Percentiles rank a stretch among this genome's conserved stretches.
Conservation (phyloP, 1,140 invertebrate genomes). For the Proctacanthus coquilletti region DNA sequence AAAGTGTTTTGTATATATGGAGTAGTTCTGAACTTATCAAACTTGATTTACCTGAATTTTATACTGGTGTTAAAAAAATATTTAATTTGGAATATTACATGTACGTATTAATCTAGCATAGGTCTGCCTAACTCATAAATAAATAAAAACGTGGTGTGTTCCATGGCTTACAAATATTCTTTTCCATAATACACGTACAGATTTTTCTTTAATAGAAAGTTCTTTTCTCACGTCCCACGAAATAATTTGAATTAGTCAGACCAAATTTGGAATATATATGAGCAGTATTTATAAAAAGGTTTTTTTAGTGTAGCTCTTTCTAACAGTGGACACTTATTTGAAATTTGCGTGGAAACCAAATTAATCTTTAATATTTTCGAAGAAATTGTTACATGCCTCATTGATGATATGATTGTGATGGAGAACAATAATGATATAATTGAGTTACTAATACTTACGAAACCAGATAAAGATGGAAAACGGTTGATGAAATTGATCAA, state of each 20-base stretch:
- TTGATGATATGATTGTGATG: constrained; percentile 22
- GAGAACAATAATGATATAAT: constrained; percentile 20
- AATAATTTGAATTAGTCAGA: too few relatives aligned
- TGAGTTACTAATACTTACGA: constrained; percentile 20
- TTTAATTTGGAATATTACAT: constrained; percentile 19
- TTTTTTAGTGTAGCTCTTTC: constrained; percentile 17
- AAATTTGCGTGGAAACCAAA: constrained; percentile 17
- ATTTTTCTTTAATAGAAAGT: too few relatives aligned
- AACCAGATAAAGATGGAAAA: constrained; percentile 8
- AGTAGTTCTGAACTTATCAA: too few relatives aligned
- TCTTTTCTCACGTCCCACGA: too few relatives aligned
- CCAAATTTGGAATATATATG: too few relatives aligned
- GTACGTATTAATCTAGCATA: constrained; percentile 12
- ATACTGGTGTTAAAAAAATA: constrained; percentile 16
- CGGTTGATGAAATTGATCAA: constrained; percentile 21
- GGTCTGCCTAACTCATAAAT: too few relatives aligned
- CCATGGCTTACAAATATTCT: too few relatives aligned
- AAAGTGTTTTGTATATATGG: too few relatives aligned
- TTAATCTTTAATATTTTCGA: constrained; percentile 9
- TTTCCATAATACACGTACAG: too few relatives aligned
- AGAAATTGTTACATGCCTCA: constrained; percentile 9
- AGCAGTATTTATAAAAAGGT: too few relatives aligned
- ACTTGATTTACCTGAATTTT: constrained; percentile 12
- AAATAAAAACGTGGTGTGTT: too few relatives aligned
- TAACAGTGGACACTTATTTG: constrained; percentile 17